Conservation (phyloP, 2,888 invertebrate species). For the Drosophila tanythrix region DNA sequence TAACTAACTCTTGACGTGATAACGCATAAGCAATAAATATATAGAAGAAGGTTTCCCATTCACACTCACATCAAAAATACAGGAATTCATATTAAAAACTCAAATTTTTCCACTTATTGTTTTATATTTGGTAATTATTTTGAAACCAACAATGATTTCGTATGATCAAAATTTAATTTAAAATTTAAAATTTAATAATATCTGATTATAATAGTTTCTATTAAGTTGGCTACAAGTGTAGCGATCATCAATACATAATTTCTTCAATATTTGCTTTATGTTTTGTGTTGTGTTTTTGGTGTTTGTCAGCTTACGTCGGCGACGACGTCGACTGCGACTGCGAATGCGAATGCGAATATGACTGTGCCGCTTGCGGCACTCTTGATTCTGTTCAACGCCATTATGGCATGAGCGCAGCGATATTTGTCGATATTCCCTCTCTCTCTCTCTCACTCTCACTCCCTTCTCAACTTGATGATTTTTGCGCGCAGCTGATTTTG, state of each 20-base stretch:
- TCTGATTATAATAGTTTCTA: constrained; percentile 13
- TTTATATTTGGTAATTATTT: neutral
- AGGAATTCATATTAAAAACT: neutral
- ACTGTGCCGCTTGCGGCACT: constrained; percentile 46
- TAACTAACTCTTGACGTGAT: neutral
- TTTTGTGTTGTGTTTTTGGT: constrained; percentile 62
- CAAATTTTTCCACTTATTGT: neutral
- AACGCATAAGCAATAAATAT: neutral
- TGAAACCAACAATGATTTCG: neutral
- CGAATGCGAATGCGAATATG: constrained; percentile 30
- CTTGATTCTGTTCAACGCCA: constrained; percentile 62
- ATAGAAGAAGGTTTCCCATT: neutral
- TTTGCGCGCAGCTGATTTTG: constrained; percentile 78
- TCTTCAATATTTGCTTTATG: constrained; percentile 69
- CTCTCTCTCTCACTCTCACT: too few species aligned
- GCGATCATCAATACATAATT: constrained; percentile 72
- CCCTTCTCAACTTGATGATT: constrained; percentile 46
- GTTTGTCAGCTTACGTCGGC: constrained; percentile 35
- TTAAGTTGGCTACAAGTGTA: constrained; percentile 30
- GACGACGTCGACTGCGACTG: constrained; percentile 3
- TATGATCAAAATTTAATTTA: neutral
- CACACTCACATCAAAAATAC: neutral
- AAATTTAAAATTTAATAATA: neutral
- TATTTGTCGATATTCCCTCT: constrained; percentile 34
- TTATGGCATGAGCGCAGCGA: constrained; percentile 47